A percentile compares a stretch with the other conserved stretches of the same genome.
phyloP scores from a whole-genome alignment of 2,113 vertebrate genomes.

The Globicephala melas region DNA sequence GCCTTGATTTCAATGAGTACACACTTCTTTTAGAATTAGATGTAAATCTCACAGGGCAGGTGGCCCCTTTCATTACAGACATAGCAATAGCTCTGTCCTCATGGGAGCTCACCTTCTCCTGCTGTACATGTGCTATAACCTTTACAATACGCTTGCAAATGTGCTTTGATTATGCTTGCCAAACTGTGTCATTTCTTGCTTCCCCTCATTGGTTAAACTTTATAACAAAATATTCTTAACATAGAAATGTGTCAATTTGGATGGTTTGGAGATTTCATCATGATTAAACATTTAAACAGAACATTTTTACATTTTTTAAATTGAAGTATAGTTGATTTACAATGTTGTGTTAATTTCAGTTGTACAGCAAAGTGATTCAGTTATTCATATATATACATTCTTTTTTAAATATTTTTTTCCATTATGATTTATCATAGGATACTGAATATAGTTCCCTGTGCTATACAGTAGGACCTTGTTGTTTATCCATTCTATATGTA shows the following conservation, averaged over 20 bases:
- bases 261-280: too few relatives aligned
- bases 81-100: rapidly evolving
- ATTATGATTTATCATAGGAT: neutral
- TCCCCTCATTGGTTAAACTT: neutral
- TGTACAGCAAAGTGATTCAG: too few relatives aligned
- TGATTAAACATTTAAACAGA: neutral
- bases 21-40: neutral
- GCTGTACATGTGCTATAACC: rapidly evolving
- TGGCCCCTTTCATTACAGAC: rapidly evolving
- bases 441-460: neutral
- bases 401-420: neutral
- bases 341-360: too few relatives aligned
- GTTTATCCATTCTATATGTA: neutral
- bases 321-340: too few relatives aligned
- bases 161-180: neutral
- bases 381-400: too few relatives aligned
- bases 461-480: neutral
- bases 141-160: rapidly evolving
- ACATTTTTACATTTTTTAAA: neutral
- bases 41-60: neutral
- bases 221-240: neutral
- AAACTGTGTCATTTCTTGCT: rapidly evolving
- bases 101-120: rapidly evolving
- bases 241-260: neutral
- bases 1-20: neutral